Conservation (phyloP, 1,140 invertebrate genomes). For the Drosophila sp. region DNA sequence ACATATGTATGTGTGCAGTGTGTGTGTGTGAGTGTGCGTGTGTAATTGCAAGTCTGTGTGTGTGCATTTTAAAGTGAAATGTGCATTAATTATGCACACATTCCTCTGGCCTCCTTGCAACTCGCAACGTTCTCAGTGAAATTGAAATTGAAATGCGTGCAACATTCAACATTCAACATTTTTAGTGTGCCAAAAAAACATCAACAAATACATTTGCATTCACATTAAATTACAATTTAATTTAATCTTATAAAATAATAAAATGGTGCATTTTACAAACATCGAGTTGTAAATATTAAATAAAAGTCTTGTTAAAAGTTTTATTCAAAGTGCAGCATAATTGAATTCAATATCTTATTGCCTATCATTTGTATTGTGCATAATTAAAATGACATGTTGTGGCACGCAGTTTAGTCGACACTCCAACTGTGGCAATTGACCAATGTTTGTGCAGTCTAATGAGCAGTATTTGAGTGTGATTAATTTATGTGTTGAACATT, state of each 20-base stretch:
- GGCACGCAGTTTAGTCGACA: constrained; percentile 3
- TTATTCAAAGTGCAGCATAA: constrained; percentile 5
- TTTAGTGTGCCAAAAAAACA: constrained; percentile 30
- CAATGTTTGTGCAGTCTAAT: constrained; percentile 24
- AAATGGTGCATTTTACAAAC: constrained; percentile 8
- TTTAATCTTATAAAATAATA: neutral
- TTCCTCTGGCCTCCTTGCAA: constrained; percentile 24
- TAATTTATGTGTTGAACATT: neutral
- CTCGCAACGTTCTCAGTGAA: constrained; percentile 52
- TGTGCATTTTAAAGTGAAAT: constrained; percentile 82
- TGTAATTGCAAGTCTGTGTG: constrained; percentile 37
- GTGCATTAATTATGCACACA: constrained; percentile 80
- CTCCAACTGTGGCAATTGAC: constrained; percentile 17
- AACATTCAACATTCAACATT: constrained; percentile 15
- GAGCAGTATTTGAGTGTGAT: constrained; percentile 1
- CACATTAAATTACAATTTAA: constrained; percentile 12
- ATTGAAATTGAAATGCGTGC: constrained; percentile 54
- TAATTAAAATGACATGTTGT: constrained; percentile 28
- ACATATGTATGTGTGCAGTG: constrained; percentile 13
- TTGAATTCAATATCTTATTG: neutral
- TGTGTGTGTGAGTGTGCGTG: constrained; percentile 25
- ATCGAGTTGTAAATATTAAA: constrained; percentile 14
- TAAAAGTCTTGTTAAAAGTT: neutral
- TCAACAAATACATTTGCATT: constrained; percentile 12
- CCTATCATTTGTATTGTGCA: constrained; percentile 7